Conservation (phyloP, 2,113 vertebrate genomes). For the Amazona guildingii region DNA sequence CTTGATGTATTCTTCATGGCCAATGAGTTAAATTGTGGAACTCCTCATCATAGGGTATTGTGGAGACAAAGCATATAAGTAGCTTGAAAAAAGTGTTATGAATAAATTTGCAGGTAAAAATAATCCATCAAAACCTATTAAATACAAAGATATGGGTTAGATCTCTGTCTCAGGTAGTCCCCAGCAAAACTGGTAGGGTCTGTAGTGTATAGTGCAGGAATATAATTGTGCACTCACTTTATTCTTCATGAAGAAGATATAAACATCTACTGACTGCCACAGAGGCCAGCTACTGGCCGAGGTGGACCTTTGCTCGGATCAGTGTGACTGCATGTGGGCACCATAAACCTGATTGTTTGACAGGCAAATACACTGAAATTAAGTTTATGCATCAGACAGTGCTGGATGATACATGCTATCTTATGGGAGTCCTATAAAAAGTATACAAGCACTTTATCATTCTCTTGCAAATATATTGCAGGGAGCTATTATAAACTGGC, state of each 20-base stretch:
- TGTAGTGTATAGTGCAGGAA: background rate
- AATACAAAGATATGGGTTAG: background rate
- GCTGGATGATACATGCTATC: conserved; percentile 35
- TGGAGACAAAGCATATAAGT: background rate
- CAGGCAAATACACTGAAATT: conserved; percentile 29
- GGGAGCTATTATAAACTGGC: conserved; percentile 9
- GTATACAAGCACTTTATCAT: conserved; percentile 1
- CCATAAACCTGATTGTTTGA: conserved; percentile 18
- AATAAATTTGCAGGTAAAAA: background rate
- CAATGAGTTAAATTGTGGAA: background rate
- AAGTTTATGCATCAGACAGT: conserved; percentile 43
- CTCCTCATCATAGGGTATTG: background rate
- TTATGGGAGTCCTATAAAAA: conserved; percentile 35
- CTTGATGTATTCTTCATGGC: background rate
- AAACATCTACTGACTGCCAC: background rate
- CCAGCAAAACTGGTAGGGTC: background rate
- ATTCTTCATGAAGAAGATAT: background rate
- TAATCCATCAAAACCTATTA: background rate
- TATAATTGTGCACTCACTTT: background rate
- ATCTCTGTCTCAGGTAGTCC: background rate
- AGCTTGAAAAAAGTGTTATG: background rate
- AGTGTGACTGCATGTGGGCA: background rate
- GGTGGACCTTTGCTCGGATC: background rate
- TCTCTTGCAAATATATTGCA: conserved; percentile 23
- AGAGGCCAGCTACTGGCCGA: background rate